phyloP scores from a whole-genome alignment of 2,113 vertebrate genomes.

The Orthonyx spaldingii region DNA sequence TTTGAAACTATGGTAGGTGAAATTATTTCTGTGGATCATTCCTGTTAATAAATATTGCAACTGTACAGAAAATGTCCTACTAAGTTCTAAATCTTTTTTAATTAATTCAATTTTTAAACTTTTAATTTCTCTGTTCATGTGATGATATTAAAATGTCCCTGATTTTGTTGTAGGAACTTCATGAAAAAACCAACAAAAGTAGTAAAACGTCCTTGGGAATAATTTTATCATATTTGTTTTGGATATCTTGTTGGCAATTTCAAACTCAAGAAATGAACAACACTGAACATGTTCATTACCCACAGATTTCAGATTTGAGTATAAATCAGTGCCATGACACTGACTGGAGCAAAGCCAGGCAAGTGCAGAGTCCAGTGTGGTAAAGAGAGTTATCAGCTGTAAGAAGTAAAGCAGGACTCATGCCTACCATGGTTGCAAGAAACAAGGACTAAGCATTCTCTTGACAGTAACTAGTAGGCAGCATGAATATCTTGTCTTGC shows the following conservation, averaged over 20 bases:
- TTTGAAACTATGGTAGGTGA: not conserved
- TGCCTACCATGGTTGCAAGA: not conserved
- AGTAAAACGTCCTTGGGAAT: not conserved
- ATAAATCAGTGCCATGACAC: not conserved
- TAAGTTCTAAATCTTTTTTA: not conserved
- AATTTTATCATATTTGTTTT: not conserved
- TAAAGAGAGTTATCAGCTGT: not conserved
- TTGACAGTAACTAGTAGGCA: not conserved
- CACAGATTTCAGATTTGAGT: not conserved
- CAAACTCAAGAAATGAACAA: not conserved
- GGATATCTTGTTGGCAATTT: not conserved
- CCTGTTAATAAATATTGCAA: not conserved
- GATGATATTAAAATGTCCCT: not conserved
- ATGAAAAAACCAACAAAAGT: not conserved
- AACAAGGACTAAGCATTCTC: not conserved
- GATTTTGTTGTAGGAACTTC: not conserved
- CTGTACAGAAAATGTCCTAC: not conserved
- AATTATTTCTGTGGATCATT: not conserved
- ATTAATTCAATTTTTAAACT: not conserved
- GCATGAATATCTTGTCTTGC: not conserved
- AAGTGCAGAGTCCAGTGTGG: not conserved
- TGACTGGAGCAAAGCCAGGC: not conserved
- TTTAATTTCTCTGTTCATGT: not conserved
- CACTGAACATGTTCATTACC: not conserved
- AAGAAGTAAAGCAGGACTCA: not conserved